Base-by-base conservation (phyloP, 2,797 vertebrate genomes). In the Scolopax rusticola region DNA sequence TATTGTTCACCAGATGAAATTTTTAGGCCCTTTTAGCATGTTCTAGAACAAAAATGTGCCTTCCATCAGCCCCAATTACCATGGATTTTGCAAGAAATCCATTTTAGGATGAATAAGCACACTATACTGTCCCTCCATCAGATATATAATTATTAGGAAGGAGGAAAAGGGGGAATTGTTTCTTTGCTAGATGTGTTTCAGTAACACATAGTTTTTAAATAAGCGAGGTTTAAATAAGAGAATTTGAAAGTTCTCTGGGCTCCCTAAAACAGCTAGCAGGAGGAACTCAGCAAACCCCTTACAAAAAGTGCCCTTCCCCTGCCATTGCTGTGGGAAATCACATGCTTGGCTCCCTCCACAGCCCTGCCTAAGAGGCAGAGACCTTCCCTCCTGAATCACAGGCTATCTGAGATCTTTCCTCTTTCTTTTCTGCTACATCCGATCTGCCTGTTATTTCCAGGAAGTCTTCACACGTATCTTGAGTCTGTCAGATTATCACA, bases 401-500 rank as follows among this genome's bases (percentile, higher is more conserved):
- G 43, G 16, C 71, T 90, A 56, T 64, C 74, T 82, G 63, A 74
- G 28, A 54, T 74, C 70, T 86, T 87, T 47, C 15, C 50, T 80
- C 50, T 76, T 84, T 81, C 32, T 78, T 79, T 73, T 79, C 61
- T 81, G 38, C 57, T 71, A 15, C 41, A 74, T 70, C 56, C 6
- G 5, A 64, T 36, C 71, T 50, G 38, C 27, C 51, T 87, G 95
- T 74, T 27, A 36, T 90, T 94, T 91, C 54, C 71, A 91, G 57
- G 48, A 95, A 90, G 43, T 32, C 19, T 69, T 83, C 0, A 0
- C 61, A 64, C 82, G 41, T 92, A 79, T 50, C 87, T 81, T 36
- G 61, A 87, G 50, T 65, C 76, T 91, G 70, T 65, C 93, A 90
- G 84, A 96, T 94, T 95, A 97, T 96, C 96, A 75, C 47, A 30